Evolutionary conservation across 2,797 vertebrate genomes (phyloP).

Genomic region (Sebastes kiyomatsui): DNA sequence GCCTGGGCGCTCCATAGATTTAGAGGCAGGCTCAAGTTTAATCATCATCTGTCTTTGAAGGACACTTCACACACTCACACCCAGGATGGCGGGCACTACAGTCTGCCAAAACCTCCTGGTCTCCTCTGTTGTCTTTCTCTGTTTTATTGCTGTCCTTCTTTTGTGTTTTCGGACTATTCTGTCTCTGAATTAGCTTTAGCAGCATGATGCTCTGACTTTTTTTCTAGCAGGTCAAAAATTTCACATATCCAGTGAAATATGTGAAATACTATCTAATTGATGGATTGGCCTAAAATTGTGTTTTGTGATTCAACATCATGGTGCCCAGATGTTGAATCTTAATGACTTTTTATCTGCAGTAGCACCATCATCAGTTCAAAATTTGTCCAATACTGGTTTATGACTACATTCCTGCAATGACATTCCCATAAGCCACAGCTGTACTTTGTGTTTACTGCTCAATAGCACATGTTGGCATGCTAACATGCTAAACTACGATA

Average conservation of each 20-base stretch:
- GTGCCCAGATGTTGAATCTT: background rate
- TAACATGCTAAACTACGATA: background rate
- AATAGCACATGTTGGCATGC: background rate
- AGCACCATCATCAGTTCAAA: background rate
- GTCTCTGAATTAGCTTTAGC: background rate
- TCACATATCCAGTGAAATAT: background rate
- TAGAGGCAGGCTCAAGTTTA: constrained; percentile 26
- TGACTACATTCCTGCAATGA: background rate
- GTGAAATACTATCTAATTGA: background rate
- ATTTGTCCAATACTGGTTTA: background rate
- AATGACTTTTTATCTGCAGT: background rate
- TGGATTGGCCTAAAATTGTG: background rate
- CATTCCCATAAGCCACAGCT: background rate
- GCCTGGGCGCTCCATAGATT: constrained; percentile 13
- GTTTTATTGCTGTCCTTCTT: background rate
- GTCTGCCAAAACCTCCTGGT: background rate
- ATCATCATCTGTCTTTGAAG: constrained; percentile 45
- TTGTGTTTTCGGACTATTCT: constrained; percentile 1
- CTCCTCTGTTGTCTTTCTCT: constrained; percentile 2
- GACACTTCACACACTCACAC: constrained; percentile 44
- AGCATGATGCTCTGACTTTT: background rate
- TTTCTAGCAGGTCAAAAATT: background rate
- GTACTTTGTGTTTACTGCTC: background rate
- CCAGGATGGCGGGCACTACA: background rate
- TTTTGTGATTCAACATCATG: background rate